Percentiles rank a stretch among this genome's conserved stretches.
Conservation (phyloP, 1,140 invertebrate genomes). For the Lanistes nyassanus region DNA sequence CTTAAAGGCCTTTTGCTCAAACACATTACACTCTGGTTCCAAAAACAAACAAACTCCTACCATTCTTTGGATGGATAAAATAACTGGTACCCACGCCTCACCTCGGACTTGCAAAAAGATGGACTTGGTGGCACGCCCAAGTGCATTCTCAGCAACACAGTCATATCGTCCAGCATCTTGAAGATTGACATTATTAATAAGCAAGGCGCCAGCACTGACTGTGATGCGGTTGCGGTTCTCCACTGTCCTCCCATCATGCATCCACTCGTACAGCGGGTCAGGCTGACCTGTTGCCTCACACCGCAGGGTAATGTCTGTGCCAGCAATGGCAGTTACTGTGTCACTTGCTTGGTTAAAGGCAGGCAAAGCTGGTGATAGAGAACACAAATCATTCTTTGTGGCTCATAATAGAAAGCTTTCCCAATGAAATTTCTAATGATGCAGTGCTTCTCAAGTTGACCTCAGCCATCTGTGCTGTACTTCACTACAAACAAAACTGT, state of each 20-base stretch:
- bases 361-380: conserved; percentile 67
- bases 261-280: conserved; percentile 80
- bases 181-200: conserved; percentile 79
- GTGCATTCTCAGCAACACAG: conserved; percentile 84
- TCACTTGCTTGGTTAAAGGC: conserved; percentile 74
- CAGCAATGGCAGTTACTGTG: conserved; percentile 78
- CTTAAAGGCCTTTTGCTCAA: too few species aligned
- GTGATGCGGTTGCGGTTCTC: conserved; percentile 53
- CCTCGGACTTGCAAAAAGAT: conserved; percentile 39
- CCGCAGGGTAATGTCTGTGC: conserved; percentile 79
- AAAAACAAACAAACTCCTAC: too few species aligned
- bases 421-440: not conserved
- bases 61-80: too few species aligned
- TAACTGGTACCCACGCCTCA: not conserved
- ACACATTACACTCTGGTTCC: too few species aligned
- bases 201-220: conserved; percentile 76
- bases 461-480: too few species aligned
- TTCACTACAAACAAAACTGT: too few species aligned
- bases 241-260: conserved; percentile 78
- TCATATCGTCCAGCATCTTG: conserved; percentile 87
- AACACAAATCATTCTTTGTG: not conserved
- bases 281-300: conserved; percentile 86
- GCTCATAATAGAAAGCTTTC: not conserved
- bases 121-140: conserved; percentile 59
- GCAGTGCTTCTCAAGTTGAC: too few species aligned